Evolutionary conservation across 1,140 invertebrate species (phyloP), one percentile per base, ranked within the genome.

Genomic region (Zaprionus africanus): DNA sequence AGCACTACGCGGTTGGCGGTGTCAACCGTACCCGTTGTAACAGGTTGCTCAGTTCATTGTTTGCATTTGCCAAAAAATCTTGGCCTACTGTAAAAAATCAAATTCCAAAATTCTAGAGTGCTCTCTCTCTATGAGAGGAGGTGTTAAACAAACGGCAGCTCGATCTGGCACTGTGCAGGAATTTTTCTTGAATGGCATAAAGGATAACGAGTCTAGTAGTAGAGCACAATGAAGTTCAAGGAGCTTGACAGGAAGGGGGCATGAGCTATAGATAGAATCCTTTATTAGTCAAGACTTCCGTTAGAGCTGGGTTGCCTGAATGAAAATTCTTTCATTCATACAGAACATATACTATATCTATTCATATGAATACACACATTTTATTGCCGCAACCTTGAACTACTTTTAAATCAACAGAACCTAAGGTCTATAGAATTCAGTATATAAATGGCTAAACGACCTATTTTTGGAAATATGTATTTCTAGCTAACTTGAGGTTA

Each of bases 81-180:
- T 64, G 26, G 46, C 31, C 60, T 59, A 60, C 60, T 72, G 61
- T 65, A 67, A 68, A 73, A 68, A 78, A 74, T 53, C 43, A 19
- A 57, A 4, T 58, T 77, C n/a, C 41, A 11, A 24, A 51, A 13
- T 24, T 66, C 57, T 63, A 11, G 5, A 31, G 51, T 12, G 5
- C n/a, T n/a, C 41, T 46, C 41, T 46, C 41, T 46, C n/a, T 36
- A 28, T 63, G 19, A 61, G 19, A 66, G 36, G 24, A 78, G 76
- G 76, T 78, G 76, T 78, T 74, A 78, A 74, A 74, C 74, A 78
- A 67, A 78, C 76, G 31, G 76, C 70, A 74, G 76, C 76, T 53
- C 13, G 36, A 38, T 7, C 38, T 67, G 59, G 22, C 22, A 61
- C 76, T 78, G 75, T 68, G 76, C 70, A 63, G 22, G 62, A 73